Percentiles rank a stretch among this genome's conserved stretches.
Evolutionary conservation across 2,797 vertebrate species (phyloP).

Genomic region (Anabacerthia variegaticeps): DNA sequence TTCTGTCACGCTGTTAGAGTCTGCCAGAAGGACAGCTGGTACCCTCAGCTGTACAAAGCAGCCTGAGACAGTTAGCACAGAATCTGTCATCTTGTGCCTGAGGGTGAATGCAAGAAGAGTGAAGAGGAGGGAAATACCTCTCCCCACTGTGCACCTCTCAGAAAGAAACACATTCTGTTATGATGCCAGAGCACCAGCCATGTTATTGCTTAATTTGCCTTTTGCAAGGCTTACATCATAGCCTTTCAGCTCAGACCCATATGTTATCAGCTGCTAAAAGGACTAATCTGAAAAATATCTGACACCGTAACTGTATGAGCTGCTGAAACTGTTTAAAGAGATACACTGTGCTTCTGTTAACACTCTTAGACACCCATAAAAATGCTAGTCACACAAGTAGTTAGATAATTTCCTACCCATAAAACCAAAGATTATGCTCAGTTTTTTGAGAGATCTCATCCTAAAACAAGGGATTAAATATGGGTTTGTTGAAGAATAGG

Average conservation of each 20-base stretch:
- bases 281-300: slow-evolving; percentile 57
- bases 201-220: slow-evolving; percentile 53
- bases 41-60: not conserved
- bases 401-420: not conserved
- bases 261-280: slow-evolving; percentile 51
- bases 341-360: not conserved
- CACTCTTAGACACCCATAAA: not conserved
- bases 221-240: not conserved
- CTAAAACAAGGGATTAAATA: not conserved
- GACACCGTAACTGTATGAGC: not conserved
- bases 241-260: slow-evolving; percentile 35
- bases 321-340: slow-evolving; percentile 26
- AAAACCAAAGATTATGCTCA: not conserved
- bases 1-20: not conserved
- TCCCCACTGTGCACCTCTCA: not conserved
- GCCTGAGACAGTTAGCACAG: not conserved
- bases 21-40: slow-evolving; percentile 40
- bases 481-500: not conserved
- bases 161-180: slow-evolving; percentile 9
- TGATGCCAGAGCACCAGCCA: slow-evolving; percentile 13
- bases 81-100: slow-evolving; percentile 38
- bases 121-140: slow-evolving; percentile 1
- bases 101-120: not conserved
- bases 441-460: not conserved
- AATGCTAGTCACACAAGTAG: not conserved